phyloP scores from a whole-genome alignment of 2,797 vertebrate species.

The Mycteria americana region DNA sequence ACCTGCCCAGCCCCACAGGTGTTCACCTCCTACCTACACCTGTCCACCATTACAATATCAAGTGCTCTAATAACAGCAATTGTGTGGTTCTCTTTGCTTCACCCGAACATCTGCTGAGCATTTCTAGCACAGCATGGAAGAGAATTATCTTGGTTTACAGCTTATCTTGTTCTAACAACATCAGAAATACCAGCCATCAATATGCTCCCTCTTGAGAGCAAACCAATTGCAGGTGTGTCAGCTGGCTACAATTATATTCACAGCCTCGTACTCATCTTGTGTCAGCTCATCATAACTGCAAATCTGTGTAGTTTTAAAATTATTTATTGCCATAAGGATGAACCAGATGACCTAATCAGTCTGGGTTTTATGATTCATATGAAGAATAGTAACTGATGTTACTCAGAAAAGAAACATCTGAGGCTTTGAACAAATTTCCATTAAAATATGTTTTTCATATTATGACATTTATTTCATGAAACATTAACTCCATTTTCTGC shows the following conservation, averaged over 20 bases:
- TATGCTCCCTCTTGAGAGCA: neutral
- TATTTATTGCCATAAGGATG: neutral
- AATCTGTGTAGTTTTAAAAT: neutral
- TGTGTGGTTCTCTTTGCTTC: neutral
- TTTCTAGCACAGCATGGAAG: neutral
- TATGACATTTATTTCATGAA: constrained; percentile 42
- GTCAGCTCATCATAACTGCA: neutral
- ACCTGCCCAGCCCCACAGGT: neutral
- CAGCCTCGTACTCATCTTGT: neutral
- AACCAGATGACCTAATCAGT: neutral
- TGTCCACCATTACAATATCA: neutral
- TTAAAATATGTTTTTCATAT: constrained; percentile 2
- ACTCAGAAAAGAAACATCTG: neutral
- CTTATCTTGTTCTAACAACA: neutral
- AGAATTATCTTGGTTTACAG: neutral
- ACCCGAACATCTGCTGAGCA: neutral
- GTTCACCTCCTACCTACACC: neutral
- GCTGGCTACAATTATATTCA: neutral
- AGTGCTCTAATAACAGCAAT: neutral
- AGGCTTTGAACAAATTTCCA: constrained; percentile 16
- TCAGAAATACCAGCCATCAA: neutral
- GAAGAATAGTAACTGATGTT: neutral
- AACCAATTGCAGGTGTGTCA: neutral
- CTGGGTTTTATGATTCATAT: neutral
- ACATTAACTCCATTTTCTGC: constrained; percentile 39